Base-by-base conservation (phyloP, 2,797 vertebrate genomes). In the Melanotaenia trifasciata region DNA sequence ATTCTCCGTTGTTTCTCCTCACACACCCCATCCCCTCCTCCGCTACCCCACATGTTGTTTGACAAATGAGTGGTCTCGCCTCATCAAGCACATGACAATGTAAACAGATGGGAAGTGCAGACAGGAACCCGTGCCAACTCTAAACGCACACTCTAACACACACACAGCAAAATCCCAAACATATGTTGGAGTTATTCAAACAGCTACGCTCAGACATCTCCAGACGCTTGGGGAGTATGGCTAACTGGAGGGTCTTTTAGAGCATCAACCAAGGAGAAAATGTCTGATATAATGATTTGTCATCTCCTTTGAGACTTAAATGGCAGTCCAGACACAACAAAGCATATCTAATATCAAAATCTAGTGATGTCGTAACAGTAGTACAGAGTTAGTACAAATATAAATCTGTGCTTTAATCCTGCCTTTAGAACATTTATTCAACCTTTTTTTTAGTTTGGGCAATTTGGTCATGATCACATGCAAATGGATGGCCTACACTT, bases 51-150 rank as follows among this genome's bases (percentile, higher is more conserved):
- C 91, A 91, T 91, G 90, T 91, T 92, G 90, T 92, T 92, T 94
- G 93, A 94, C 92, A 93, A 94, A 94, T 93, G 92, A 93, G 84
- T 86, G 84, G 85, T 90, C 84, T 92, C 87, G 93, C 90, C 92
- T 94, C 91, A 94, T 94, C 92, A 92, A 89, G 80, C 89, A 80
- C 77, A 86, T 88, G 91, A 92, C 94, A 93, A 92, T 90, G 92
- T 91, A 92, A 92, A 93, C 93, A 93, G 93, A 94, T 94, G 93
- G 93, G 87, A 89, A 83, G 89, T 85, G 80, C 84, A 88, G 87
- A 90, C 77, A 75, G 69, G 81, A 83, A 87, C 88, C 75, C 43
- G 81, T 89, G 90, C 87, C 90, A 90, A 76, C 47, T 80, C 83
- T 64, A 58, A 72, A 69, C 67, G 62, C 56, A 57, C 64, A 63